phyloP scores from a whole-genome alignment of 1,140 invertebrate species.

The Penaeus chinensis region DNA sequence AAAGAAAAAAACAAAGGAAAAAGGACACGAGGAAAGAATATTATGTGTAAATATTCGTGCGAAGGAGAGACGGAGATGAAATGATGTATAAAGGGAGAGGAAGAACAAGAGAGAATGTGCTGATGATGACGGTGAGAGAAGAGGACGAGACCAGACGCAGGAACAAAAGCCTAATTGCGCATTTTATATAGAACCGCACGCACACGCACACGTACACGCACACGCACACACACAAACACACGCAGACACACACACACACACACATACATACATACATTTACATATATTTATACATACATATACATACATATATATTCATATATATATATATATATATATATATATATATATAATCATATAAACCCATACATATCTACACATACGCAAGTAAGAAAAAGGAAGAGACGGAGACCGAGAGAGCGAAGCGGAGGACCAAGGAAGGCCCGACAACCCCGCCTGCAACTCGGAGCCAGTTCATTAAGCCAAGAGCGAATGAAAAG shows the following conservation, averaged over 20 bases:
- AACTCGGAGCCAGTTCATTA: no score
- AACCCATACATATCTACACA: background rate
- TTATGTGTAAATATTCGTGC: background rate
- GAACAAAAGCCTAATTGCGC: no score
- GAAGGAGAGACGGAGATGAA: constrained; percentile 16
- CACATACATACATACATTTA: no score
- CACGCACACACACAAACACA: no score
- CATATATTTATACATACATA: no score
- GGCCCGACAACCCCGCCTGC: no score
- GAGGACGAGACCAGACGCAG: background rate
- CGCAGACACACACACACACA: no score
- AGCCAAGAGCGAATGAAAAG: no score
- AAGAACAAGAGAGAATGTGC: background rate
- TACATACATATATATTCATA: no score
- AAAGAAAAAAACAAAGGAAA: constrained; percentile 4
- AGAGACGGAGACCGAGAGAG: background rate
- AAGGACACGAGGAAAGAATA: background rate
- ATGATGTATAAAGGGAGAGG: background rate
- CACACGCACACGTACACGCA: no score
- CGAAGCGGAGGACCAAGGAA: background rate
- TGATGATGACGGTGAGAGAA: background rate
- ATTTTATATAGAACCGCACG: no score
- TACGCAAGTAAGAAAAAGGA: background rate
- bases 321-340: background rate
- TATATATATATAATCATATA: background rate